A percentile compares a stretch with the other conserved stretches of the same genome.
phyloP scores from a whole-genome alignment of 2,797 vertebrate genomes.

The Pseudochromis fuscus region DNA sequence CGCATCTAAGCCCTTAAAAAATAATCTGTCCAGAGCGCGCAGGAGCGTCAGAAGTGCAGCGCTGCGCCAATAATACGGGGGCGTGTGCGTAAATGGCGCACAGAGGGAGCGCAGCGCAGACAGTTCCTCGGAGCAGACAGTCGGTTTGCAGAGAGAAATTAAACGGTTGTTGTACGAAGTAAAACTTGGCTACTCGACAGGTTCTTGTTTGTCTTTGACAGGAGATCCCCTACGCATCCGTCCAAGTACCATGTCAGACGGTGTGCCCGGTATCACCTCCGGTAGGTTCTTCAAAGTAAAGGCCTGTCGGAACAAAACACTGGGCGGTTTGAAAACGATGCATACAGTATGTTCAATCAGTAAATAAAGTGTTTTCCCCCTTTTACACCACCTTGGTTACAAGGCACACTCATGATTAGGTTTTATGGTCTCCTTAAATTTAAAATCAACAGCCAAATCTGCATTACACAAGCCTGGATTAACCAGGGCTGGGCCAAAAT shows the following conservation, averaged over 20 bases:
- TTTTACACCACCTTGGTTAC: no score
- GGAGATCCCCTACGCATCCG: conserved; percentile 70
- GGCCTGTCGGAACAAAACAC: not conserved
- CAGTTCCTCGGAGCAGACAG: not conserved
- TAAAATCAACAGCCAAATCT: no score
- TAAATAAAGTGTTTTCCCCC: no score
- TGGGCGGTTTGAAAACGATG: not conserved
- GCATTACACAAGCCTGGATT: no score
- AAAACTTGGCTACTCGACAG: conserved; percentile 67
- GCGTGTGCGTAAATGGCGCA: conserved; percentile 63
- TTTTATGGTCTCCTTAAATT: no score
- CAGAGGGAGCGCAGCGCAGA: conserved; percentile 1
- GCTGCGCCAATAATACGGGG: conserved; percentile 52
- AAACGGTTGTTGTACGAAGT: conserved; percentile 21
- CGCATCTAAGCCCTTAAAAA: not conserved
- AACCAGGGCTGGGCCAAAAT: no score
- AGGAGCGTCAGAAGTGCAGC: conserved; percentile 53
- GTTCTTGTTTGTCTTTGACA: conserved; percentile 67
- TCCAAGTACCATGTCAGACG: conserved; percentile 42
- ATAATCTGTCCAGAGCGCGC: conserved; percentile 32
- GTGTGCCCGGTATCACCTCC: not conserved
- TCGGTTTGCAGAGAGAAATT: not conserved
- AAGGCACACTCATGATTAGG: no score
- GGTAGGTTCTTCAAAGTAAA: conserved; percentile 60
- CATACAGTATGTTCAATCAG: not conserved